Conservation (phyloP, 2,888 invertebrate species). For the Archips crataeganus region DNA sequence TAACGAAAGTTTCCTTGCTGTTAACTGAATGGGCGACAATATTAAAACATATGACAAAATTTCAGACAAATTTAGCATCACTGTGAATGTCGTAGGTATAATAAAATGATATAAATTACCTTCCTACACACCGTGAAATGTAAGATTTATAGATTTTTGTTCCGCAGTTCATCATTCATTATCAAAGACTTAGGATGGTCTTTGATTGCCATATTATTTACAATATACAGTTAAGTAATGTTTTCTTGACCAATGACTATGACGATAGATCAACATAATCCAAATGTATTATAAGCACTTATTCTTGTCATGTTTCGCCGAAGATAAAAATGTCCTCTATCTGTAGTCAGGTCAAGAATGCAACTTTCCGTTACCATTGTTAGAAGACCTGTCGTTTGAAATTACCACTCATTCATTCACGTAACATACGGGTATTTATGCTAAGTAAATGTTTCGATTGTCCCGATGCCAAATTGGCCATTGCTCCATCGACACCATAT, state of each 20-base stretch:
- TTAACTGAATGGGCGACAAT: no score
- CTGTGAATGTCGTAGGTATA: no score
- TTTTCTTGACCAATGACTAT: no score
- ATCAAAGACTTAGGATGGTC: no score
- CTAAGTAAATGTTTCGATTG: constrained; percentile 47
- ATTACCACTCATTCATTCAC: constrained; percentile 48
- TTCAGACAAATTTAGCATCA: no score
- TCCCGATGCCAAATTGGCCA: constrained; percentile 54
- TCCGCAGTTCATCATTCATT: no score
- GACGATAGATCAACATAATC: not conserved
- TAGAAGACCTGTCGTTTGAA: constrained; percentile 43
- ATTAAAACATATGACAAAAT: no score
- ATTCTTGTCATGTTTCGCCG: not conserved
- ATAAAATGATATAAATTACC: no score
- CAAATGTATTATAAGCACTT: not conserved
- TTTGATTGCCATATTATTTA: not conserved
- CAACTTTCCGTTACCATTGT: constrained; percentile 53
- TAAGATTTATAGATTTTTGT: no score
- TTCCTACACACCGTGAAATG: no score
- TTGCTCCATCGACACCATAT: constrained; percentile 45
- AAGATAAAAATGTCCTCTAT: constrained; percentile 41
- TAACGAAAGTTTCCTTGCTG: not conserved
- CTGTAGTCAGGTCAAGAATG: constrained; percentile 34
- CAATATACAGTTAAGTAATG: no score
- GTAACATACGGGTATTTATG: constrained; percentile 38